Evolutionary conservation across 2,888 invertebrate species (phyloP), one percentile per base, ranked within the genome.

Genomic region (Synanthedon andrenaeformis): DNA sequence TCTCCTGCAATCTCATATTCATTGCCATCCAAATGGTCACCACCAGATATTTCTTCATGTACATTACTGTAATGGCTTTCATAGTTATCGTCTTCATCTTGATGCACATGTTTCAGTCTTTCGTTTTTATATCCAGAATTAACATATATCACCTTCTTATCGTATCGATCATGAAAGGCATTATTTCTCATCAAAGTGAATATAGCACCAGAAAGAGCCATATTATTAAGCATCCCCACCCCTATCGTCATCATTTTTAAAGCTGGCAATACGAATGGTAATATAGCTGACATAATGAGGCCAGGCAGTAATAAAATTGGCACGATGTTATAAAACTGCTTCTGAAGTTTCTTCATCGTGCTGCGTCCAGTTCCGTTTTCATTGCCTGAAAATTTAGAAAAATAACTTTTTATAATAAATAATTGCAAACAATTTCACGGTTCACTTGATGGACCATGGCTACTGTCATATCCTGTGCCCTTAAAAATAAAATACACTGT

Each of bases 231-330:
- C 71, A 92, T 82, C 0, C 89, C 89, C 1, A 90, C 89, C 51
- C 88, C 82, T 41, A 91, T 76, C 0, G 91, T 90, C 70, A 90
- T 89, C 88, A 92, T 88, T 69, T 92, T 92, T 13, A 93, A 67
- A 0, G 90, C 90, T 0, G 93, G 93, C 64, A 93, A 70, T 14
- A 92, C 71, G 71, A 92, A 92, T 0, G 93, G 93, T 65, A 92
- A 71, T 51, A 92, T 76, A 11, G 92, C 91, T 1, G 92, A 90
- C 84, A 92, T 85, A 0, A 92, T 67, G 3, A 92, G 82, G 0
- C 91, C 91, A 0, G 92, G 92, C 57, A 92, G 69, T 17, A 91
- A 65, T 52, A 92, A 63, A 41, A 89, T 80, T 1, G 92, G 92
- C 49, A 91, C 73, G 10, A 85, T 65, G 42, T 72, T 71, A 58